Evolutionary conservation across 2,888 invertebrate species (phyloP), one percentile per base, ranked within the genome.

Genomic region (Athetis lepigone): DNA sequence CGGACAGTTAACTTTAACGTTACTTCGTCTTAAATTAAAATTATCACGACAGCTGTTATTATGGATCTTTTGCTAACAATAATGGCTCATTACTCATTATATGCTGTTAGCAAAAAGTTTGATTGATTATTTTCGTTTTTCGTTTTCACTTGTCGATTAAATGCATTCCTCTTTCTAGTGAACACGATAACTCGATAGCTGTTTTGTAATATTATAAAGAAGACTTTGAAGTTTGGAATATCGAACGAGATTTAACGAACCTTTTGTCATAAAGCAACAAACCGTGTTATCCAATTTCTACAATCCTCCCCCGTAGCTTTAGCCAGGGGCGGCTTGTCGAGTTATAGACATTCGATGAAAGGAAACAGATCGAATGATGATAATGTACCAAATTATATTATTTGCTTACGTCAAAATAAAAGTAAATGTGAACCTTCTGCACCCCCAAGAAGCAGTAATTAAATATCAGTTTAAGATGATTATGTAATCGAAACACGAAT

Each of bases 221-320:
- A 42, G 45, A 27, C 39, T 56, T 64, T 29, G 66, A 37, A 56
- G 42, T 56, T 61, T 57, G 3, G 70, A 78, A 80, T 82, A 79
- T 64, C 74, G 54, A 79, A 81, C 81, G 71, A 74, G 69, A 81
- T 81, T 81, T 84, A 57, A 73, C 77, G 66, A 81, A 81, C 81
- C 84, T 86, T 63, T 87, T 86, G 82, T 86, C 70, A 74, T 79
- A 77, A 79, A 83, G 79, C 86, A 87, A 86, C 86, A 88, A 86
- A 88, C 82, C 85, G 77, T 81, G 80, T 87, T 87, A 88, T 88
- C 84, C 83, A 86, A 90, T 88, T 88, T 84, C 82, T 83, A 79
- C 81, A 85, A 89, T 86, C 86, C 87, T 85, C 79, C 77, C 79
- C 72, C 63, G 72, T 75, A 49, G 67, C 40, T 60, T 47, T 79